phyloP scores from a whole-genome alignment of 2,888 invertebrate species.

The Dryobota labecula region DNA sequence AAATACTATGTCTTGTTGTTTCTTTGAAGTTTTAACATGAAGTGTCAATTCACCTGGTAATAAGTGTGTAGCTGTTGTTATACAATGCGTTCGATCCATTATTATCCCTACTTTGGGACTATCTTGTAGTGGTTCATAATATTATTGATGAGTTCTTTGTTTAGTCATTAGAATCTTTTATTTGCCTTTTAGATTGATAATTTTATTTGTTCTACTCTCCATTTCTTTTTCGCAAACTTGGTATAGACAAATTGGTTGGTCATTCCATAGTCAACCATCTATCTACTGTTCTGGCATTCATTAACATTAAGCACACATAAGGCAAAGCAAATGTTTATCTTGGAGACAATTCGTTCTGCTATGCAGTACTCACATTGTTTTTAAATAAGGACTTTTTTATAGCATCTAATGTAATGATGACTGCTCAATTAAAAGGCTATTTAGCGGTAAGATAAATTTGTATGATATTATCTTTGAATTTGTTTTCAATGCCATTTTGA shows the following conservation, averaged over 20 bases:
- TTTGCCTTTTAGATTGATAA: not conserved
- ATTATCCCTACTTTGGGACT: not conserved
- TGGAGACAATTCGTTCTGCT: slow-evolving; percentile 28
- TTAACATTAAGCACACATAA: slow-evolving; percentile 9
- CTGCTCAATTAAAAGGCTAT: slow-evolving; percentile 8
- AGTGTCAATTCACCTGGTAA: not conserved
- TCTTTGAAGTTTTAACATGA: not conserved
- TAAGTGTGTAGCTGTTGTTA: too few relatives aligned
- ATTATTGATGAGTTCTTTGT: not conserved
- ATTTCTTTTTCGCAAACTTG: not conserved
- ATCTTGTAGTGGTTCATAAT: not conserved
- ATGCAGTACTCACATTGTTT: slow-evolving; percentile 3
- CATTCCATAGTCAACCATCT: not conserved
- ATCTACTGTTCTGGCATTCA: not conserved
- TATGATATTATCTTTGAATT: slow-evolving; percentile 15
- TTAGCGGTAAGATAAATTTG: slow-evolving; percentile 8
- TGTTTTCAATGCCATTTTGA: slow-evolving; percentile 49
- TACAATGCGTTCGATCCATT: not conserved
- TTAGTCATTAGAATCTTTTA: not conserved
- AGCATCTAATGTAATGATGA: not conserved
- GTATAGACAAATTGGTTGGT: not conserved
- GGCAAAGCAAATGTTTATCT: slow-evolving; percentile 21
- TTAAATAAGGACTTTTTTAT: not conserved
- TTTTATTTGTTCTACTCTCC: not conserved
- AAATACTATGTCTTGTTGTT: slow-evolving; percentile 18